Evolutionary conservation across 1,140 invertebrate species (phyloP), one percentile per base, ranked within the genome.

Genomic region (Chrysoperla carnea): DNA sequence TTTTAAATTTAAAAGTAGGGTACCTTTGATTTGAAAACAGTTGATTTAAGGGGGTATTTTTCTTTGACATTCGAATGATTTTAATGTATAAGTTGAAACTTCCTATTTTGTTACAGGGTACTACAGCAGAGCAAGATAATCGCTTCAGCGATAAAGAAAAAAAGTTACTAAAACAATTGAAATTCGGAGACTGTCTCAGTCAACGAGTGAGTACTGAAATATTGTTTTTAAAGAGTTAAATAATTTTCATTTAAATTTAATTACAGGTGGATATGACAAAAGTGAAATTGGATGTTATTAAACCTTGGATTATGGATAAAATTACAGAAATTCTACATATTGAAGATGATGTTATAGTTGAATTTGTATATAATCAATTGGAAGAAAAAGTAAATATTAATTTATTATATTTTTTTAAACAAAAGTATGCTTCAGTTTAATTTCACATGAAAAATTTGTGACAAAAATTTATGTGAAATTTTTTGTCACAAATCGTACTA

Each of bases 71-170:
- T 23, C 5, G 5, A 3, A 23, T 23, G 5, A 23, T 23, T 23
- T 5, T 23, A 2, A 23, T 23, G 17, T 23, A 23, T 23, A 23
- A 23, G 5, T 23, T 23, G 17, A 23, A 23, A 3, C 17, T 23
- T 23, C 5, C 17, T 5, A 33, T 17, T 44, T 45, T 46, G 49
- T 64, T 67, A 42, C 56, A 96, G 91, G 95, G 95, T 37, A 99
- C 94, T 27, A 95, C 84, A 52, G 87, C 93, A 35, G 92, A 97
- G 58, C 95, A 99, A 66, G 95, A 99, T 63, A 97, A 90, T 56
- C 77, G 95, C 49, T 99, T 99, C 68, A 89, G 90, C 56, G 93
- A 99, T 63, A 99, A 99, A 63, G 92, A 98, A 65, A 98, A 99
- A 64, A 99, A 99, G 57, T 69, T 99, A 33, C 75, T 99, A 60